Percentiles rank a stretch among this genome's conserved stretches.
phyloP scores from a whole-genome alignment of 2,797 vertebrate species.

The Lacerta viridis region DNA sequence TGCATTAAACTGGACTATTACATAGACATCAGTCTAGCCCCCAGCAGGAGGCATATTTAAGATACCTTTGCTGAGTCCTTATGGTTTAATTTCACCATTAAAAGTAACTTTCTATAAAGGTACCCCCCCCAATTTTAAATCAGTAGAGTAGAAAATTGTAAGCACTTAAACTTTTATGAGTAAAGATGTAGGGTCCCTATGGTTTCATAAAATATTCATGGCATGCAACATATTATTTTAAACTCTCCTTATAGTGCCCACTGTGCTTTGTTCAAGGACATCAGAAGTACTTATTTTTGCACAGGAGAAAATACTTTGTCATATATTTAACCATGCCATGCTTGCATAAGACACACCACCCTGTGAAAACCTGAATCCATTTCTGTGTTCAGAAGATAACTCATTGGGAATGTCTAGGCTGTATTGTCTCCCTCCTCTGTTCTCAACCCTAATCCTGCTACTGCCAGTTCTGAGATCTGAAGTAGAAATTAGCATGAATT shows the following conservation, averaged over 20 bases:
- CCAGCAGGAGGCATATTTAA: background rate
- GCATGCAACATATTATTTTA: conserved; percentile 62
- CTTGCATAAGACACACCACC: background rate
- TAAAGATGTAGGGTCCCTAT: conserved; percentile 56
- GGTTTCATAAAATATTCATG: conserved; percentile 70
- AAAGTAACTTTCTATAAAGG: conserved; percentile 65
- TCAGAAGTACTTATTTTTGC: conserved; percentile 24
- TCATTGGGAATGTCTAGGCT: background rate
- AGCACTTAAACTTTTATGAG: conserved; percentile 70
- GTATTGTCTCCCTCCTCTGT: background rate
- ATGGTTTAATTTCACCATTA: conserved; percentile 36
- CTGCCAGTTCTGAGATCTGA: background rate
- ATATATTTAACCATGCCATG: background rate
- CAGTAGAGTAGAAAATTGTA: conserved; percentile 76
- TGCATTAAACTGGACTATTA: background rate
- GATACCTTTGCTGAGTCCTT: conserved; percentile 27
- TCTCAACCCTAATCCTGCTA: background rate
- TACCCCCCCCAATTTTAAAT: conserved; percentile 63
- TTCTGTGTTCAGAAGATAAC: background rate
- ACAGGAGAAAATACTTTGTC: conserved; percentile 17
- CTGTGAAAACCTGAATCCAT: background rate
- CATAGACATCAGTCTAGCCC: background rate
- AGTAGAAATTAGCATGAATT: background rate
- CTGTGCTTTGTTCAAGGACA: conserved; percentile 60
- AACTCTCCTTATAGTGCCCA: conserved; percentile 65